Evolutionary conservation across 1,140 invertebrate genomes (phyloP), one percentile per base, ranked within the genome.

Genomic region (Trichonephila inaurata): DNA sequence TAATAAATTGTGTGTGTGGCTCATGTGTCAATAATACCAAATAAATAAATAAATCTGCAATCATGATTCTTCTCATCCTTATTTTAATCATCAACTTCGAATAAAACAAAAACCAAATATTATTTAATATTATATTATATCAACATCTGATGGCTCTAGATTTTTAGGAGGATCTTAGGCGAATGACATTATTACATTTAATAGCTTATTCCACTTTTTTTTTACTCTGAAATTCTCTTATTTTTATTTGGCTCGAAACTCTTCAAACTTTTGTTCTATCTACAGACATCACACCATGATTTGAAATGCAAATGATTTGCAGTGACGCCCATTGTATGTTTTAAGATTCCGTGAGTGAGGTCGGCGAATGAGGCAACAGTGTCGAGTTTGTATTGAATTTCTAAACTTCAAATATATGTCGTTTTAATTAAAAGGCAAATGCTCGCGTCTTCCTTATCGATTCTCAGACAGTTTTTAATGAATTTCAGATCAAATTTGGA

Each of bases 321-420:
- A 18, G 72, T 3, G 72, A 77, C 72, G 72, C 72, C 72, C 28
- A 33, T 77, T 77, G 72, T 28, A 18, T 77, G 72, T 77, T 16
- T 33, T 40, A 3, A 77, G 72, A 77, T 40, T 40, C 28, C 24
- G 28, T 16, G 16, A 77, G 28, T 21, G 66, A 69, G 66, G 19
- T 69, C 5, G n/a, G 72, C 18, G 28, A 77, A 77, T 40, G 28
- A 4, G 72, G 72, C 33, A 77, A 77, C 72, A 77, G 28, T 77
- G 72, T 77, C 72, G 28, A 18, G 72, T 77, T 77, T 40, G 72
- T 40, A 40, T 77, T 77, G 72, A 77, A 77, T 77, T 77, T 77
- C 72, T 40, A 21, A 77, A 77, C 72, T 28, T 7, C 72, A 40
- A 40, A 77, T 77, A 40, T 77, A 40, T 77, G 72, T 77, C 72